phyloP scores from a whole-genome alignment of 2,888 invertebrate genomes.

The Lepeophtheirus nordmannii region DNA sequence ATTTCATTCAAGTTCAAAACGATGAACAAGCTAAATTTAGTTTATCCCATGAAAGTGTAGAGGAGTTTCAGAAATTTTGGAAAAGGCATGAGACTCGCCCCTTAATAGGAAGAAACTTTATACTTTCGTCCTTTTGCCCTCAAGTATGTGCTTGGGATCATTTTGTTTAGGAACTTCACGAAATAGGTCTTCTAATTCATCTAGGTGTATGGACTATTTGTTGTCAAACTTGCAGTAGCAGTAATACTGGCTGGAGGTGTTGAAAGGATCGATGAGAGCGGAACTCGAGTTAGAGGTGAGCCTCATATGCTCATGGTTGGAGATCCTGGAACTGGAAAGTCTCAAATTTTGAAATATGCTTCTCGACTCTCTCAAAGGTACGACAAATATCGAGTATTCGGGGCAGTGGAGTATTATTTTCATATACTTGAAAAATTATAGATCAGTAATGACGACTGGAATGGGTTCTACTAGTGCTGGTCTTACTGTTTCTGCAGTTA shows the following conservation, averaged over 20 bases:
- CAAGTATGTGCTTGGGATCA: conserved; percentile 40
- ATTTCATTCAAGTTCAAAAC: conserved; percentile 43
- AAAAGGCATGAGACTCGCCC: conserved; percentile 45
- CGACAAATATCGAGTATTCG: no score
- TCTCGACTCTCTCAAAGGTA: conserved; percentile 44
- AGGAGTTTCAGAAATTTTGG: conserved; percentile 60
- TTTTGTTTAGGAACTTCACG: neutral
- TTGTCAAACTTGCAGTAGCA: conserved; percentile 68
- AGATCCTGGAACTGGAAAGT: conserved; percentile 74
- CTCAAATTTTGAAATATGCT: conserved; percentile 60
- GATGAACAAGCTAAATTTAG: conserved; percentile 38
- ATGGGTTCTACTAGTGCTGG: conserved; percentile 73
- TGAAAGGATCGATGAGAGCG: conserved; percentile 36
- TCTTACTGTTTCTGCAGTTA: conserved; percentile 68
- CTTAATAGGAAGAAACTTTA: conserved; percentile 54
- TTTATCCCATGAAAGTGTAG: conserved; percentile 48
- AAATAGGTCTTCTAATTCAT: conserved; percentile 17
- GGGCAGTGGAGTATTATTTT: no score
- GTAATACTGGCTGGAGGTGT: conserved; percentile 43
- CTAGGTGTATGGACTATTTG: conserved; percentile 68
- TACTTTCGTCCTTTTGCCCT: conserved; percentile 66
- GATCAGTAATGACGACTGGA: conserved; percentile 69
- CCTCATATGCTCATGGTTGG: conserved; percentile 71
- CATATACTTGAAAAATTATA: conserved; percentile 27
- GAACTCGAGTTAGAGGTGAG: conserved; percentile 53